A percentile compares a stretch with the other conserved stretches of the same genome.
Conservation (phyloP, 2,113 vertebrate species). For the Mustela nigripes region DNA sequence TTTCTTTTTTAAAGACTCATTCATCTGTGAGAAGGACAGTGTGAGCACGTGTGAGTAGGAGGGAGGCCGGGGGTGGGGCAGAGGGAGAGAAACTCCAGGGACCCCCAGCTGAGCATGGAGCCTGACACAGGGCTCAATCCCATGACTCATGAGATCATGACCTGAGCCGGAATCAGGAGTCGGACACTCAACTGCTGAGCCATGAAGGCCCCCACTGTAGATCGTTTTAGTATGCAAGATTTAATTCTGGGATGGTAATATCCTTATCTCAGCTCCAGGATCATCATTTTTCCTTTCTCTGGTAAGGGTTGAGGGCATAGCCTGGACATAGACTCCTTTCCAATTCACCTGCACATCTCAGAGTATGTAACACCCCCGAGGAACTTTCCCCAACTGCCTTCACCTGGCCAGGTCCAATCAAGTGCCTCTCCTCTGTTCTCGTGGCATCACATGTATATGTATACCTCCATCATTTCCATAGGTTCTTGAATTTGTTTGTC, state of each 20-base stretch:
- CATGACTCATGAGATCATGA: neutral
- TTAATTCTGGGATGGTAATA: neutral
- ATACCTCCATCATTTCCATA: neutral
- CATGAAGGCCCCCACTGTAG: too few species aligned
- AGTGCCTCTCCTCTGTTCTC: neutral
- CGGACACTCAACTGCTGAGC: too few species aligned
- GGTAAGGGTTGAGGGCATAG: neutral
- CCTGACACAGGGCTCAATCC: neutral
- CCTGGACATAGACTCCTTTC: neutral
- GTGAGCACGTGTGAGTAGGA: neutral
- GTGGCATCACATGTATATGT: neutral
- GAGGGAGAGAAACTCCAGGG: neutral
- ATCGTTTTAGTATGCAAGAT: neutral
- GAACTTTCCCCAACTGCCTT: neutral
- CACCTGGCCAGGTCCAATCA: neutral
- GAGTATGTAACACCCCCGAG: neutral
- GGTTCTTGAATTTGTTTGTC: neutral
- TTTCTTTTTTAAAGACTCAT: neutral
- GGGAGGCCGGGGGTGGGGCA: neutral
- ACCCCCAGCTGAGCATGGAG: neutral
- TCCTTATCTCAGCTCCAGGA: neutral
- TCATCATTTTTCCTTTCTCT: neutral
- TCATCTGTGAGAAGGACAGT: neutral
- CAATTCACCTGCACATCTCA: neutral
- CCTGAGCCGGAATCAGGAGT: too few species aligned